Evolutionary conservation across 2,888 invertebrate genomes (phyloP).

Genomic region (Epirrhoe alternata): DNA sequence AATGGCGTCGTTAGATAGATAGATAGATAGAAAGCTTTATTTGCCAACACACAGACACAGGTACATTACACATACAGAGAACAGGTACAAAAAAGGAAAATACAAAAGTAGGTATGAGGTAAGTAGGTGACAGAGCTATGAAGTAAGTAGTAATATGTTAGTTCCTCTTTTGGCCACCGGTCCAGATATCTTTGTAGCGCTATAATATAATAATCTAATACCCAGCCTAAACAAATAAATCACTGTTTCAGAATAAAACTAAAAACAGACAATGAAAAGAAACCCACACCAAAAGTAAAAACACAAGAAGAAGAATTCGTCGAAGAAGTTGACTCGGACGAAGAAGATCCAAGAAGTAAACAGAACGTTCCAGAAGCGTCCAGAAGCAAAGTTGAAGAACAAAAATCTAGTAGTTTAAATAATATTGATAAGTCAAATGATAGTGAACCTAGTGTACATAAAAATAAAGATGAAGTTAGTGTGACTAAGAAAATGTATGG

Average conservation of each 20-base stretch:
- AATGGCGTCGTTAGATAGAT: too few relatives aligned
- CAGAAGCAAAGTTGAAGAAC: constrained; percentile 9
- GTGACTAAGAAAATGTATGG: constrained; percentile 66
- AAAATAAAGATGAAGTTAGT: constrained; percentile 15
- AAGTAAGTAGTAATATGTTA: too few relatives aligned
- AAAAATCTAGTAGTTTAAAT: constrained; percentile 21
- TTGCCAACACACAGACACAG: too few relatives aligned
- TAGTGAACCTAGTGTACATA: constrained; percentile 30
- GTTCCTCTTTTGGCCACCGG: too few relatives aligned
- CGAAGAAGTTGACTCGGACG: constrained; percentile 82
- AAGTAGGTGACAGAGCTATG: too few relatives aligned
- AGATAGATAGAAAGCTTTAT: too few relatives aligned
- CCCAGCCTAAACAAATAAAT: not conserved
- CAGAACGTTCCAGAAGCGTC: constrained; percentile 26
- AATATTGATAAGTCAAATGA: constrained; percentile 4
- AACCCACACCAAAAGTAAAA: constrained; percentile 53
- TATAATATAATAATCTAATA: too few relatives aligned
- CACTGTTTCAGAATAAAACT: constrained; percentile 68
- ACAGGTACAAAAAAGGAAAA: too few relatives aligned
- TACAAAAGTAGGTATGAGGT: too few relatives aligned
- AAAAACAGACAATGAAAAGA: constrained; percentile 74
- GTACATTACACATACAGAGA: too few relatives aligned
- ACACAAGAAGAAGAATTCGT: constrained; percentile 77
- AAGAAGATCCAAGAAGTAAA: constrained; percentile 52
- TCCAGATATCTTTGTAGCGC: too few relatives aligned